Conservation (phyloP, 2,888 invertebrate genomes). For the Octodonta nipae region DNA sequence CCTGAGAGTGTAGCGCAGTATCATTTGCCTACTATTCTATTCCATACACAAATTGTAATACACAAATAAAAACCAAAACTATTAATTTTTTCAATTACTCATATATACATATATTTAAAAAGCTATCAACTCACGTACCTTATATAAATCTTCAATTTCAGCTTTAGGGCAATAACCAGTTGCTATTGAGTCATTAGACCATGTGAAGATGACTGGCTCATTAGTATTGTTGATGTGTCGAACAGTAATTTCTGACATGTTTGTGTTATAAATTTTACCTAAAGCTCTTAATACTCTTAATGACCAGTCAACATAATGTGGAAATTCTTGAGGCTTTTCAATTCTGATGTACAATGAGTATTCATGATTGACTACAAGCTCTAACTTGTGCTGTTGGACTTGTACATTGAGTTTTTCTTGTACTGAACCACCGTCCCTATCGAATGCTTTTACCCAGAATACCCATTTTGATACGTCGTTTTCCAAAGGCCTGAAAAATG, state of each 20-base stretch:
- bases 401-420: constrained; percentile 62
- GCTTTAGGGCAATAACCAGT: constrained; percentile 64
- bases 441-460: constrained; percentile 67
- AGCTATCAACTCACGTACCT: constrained; percentile 44
- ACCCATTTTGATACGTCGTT: constrained; percentile 70
- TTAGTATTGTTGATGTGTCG: constrained; percentile 47
- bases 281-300: constrained; percentile 51
- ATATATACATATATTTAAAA: no score
- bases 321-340: constrained; percentile 45
- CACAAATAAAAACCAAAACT: no score
- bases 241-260: constrained; percentile 53
- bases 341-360: constrained; percentile 58
- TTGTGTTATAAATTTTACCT: constrained; percentile 44
- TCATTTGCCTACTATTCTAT: no score
- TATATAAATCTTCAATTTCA: constrained; percentile 55
- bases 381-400: constrained; percentile 69
- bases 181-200: constrained; percentile 77
- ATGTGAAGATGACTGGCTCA: constrained; percentile 55
- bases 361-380: constrained; percentile 69
- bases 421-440: constrained; percentile 59
- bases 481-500: constrained; percentile 58
- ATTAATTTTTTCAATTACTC: no score
- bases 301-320: constrained; percentile 65
- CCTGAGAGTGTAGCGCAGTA: no score
- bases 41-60: no score